Evolutionary conservation across 2,113 vertebrate genomes (phyloP), one percentile per base, ranked within the genome.

Genomic region (Pholis gunnellus): DNA sequence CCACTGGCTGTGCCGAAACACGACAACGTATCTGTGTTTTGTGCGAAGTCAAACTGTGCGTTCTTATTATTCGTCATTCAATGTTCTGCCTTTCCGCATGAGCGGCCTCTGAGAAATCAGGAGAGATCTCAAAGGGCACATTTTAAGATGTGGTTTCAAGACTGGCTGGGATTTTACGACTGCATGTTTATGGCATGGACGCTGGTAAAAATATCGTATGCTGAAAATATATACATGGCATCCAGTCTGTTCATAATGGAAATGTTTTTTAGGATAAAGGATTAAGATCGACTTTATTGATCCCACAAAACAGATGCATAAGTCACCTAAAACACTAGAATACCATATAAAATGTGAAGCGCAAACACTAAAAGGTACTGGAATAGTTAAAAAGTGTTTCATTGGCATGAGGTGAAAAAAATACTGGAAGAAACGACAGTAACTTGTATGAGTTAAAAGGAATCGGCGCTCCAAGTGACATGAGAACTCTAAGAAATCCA

Each of bases 401-500:
- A 11, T 14, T 48, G 18, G 7, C 14, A 42, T 6, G 14, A 61
- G 27, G 52, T 20, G 9, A 34, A 25, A 27, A 61, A 34, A 20
- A 29, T 2, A 34, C 34, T 14, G 6, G 29, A 6, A 40, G 34
- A 64, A 61, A 29, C 10, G 9, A n/a, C 29, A 40, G 27, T 20
- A 6, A 65, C n/a, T 52, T 48, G 34, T 31, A 22, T 9, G 22
- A 85, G 54, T 71, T 48, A 64, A 83, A 71, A 76, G 42, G 25
- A 9, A 48, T 61, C 15, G 25, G 36, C 14, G 17, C 34, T 68
- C 50, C 15, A 71, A 82, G 42, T 83, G 67, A 78, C 60, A 10
- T 29, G 64, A 85, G 86, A 86, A 77, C 81, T 85, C 64, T 76
- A 81, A 52, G 52, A 88, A 71, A 77, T 86, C 83, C 38, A 82